Evolutionary conservation across 2,113 vertebrate species (phyloP), one percentile per base, ranked within the genome.

Genomic region (Balaeniceps rex): DNA sequence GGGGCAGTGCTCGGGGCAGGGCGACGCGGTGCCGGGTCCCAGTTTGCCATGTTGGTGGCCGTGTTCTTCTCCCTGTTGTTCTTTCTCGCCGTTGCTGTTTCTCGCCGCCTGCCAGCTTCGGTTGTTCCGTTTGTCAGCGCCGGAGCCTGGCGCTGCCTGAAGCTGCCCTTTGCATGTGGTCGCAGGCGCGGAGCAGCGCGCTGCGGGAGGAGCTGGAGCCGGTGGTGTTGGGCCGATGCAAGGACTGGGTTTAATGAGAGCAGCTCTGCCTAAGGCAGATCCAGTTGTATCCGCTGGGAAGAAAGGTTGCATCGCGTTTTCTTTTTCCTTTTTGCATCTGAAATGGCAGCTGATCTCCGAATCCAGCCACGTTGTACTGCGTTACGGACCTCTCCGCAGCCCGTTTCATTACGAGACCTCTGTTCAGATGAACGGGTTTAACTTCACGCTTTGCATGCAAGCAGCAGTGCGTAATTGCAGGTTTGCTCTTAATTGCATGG

Each of bases 1-100:
- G 64, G 19, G 17, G n/a, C 25, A 38, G 55, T 11, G 33, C 47
- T 19, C 15, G 2, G 23, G 26, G 65, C 25, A 6, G 33, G 47
- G 28, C 24, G 2, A 2, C 7, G 63, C 2, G 5, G 31, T 14
- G 34, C 54, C 8, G 23, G 22, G 9, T 4, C 14, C 11, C 24
- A 13, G 23, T 10, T 60, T 9, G 13, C 38, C 19, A 1, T 7
- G 9, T 3, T 14, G 21, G 36, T 2, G 23, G 6, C 16, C 8
- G 44, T 17, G 44, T 0, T 7, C 4, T 2, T 19, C 60, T 65
- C 60, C 83, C 19, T 44, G 42, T 44, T 44, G 42, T 44, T 44
- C 42, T 44, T 21, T 22, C 58, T 57, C 60, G 70, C 19, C 11
- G 15, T 36, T 25, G 58, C 28, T 24, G 24, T 44, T 46, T 28